These are phyloP conservation scores for Drosophila pseudotalamancana DNA, from an alignment of 2,888 invertebrate genomes.

Conservation along the genomic window DNA sequence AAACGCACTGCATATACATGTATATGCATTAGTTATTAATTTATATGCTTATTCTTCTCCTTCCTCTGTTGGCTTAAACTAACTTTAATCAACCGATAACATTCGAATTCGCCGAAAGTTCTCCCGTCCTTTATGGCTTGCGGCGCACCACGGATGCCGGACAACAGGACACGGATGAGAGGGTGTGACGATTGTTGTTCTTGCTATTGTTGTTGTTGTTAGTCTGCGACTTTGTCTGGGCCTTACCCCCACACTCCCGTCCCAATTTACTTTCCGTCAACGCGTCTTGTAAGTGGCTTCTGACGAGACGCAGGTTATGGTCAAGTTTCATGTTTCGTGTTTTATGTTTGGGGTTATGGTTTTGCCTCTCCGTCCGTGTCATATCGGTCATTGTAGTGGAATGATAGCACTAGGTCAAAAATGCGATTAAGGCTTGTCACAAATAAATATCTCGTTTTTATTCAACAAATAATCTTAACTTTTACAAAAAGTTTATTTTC, in stretches of 20 bases:
- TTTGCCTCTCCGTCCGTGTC: neutral
- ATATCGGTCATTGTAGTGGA: neutral
- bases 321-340: slow-evolving; percentile 1
- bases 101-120: too few species aligned
- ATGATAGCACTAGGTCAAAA: neutral
- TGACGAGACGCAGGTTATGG: neutral
- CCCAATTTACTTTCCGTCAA: slow-evolving; percentile 5
- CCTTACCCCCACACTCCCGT: neutral
- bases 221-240: neutral
- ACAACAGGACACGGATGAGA: neutral
- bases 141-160: too few species aligned
- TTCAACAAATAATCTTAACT: too few species aligned
- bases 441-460: neutral
- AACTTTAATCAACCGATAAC: too few species aligned
- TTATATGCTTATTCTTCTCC: too few species aligned
- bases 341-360: neutral
- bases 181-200: neutral
- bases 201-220: slow-evolving; percentile 1
- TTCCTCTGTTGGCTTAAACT: too few species aligned
- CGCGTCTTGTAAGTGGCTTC: neutral
- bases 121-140: too few species aligned
- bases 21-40: too few species aligned
- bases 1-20: too few species aligned
- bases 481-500: too few species aligned
- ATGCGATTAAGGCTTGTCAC: neutral